Evolutionary conservation across 2,888 invertebrate species (phyloP), one percentile per base, ranked within the genome.

Genomic region (Chymomyza caudatula): DNA sequence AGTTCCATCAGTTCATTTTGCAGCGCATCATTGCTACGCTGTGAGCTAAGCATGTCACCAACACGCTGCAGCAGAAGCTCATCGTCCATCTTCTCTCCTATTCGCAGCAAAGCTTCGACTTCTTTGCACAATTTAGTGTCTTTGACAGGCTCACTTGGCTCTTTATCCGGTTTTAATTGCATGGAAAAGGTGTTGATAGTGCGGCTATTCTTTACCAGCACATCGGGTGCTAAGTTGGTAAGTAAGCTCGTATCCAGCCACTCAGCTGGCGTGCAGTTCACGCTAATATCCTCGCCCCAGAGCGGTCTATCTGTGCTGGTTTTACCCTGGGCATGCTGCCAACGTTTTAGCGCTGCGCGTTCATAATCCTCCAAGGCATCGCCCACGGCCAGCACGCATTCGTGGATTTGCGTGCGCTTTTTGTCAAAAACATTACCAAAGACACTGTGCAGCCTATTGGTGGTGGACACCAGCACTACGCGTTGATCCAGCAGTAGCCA

Each of bases 1-100:
- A 98, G 91, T 82, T 98, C 98, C 89, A 97, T 95, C 19, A 98
- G 91, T 89, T 96, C 96, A 86, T 94, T 95, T 88, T 96, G 94
- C 68, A 96, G 90, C 80, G 95, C 95, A 69, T 93, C 93, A 73
- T 93, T 93, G 25, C 91, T 92, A 71, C 92, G 91, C 13, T 92
- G 90, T 0, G 94, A 93, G 71, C 93, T 93, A 0, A 96, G 89
- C 87, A 88, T 89, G 91, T 93, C 76, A 19, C 84, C 74, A n/a
- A 89, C 74, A 47, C 85, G 82, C 17, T n/a, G 58, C 2, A 88
- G 29, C 0, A 87, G 67, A 22, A 80, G 70, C 4, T 76, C 76
- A 69, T 85, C 80, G 8, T 87, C 85, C 20, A 87, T 67, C 47
- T 81, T 69, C 67, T 87, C 78, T 0, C 89, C 79, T 49, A 90